Evolutionary conservation across 2,888 invertebrate species (phyloP), one percentile per base, ranked within the genome.

Genomic region (Drosophila nigricruria): DNA sequence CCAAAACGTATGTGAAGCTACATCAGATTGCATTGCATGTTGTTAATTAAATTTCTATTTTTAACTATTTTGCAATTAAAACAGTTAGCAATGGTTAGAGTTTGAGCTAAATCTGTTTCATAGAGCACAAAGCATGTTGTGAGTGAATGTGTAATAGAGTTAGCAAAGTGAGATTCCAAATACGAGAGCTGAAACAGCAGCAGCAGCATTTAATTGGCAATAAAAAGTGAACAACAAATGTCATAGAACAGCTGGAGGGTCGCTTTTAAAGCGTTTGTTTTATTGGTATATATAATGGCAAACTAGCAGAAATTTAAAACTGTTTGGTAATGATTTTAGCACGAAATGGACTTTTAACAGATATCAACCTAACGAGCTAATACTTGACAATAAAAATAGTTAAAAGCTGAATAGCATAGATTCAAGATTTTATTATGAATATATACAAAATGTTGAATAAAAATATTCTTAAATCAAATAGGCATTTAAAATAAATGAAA

Each of bases 141-240:
- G 43, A 42, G 49, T 45, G 72, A 47, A 43, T 78, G 57, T 49
- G 49, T 40, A 85, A 71, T 68, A 45, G 56, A 70, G 73, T 71
- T 75, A 66, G 59, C 69, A 67, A 60, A 45, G 59, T 42, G 30
- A 6, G 56, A 32, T 40, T 14, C 50, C 16, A 61, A 23, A 56
- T 53, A n/a, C 34, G 45, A 49, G 49, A 49, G 61, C 32, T 53
- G 47, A 40, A 53, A 52, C 27, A 72, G 50, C 73, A 84, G 73
- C 70, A 77, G 75, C 75, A 80, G 72, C 72, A 72, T 77, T 90
- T 89, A 88, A 89, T 90, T 89, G 81, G 63, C 81, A 82, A 81
- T 90, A n/a, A 77, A 89, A 87, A 87, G 65, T 73, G 81, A 65
- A 62, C 79, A 85, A 62, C 73, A 76, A 86, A 81, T 75, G 73